Evolutionary conservation across 2,888 invertebrate genomes (phyloP), one percentile per base, ranked within the genome.

Genomic region (Reticulitermes lucifugus): DNA sequence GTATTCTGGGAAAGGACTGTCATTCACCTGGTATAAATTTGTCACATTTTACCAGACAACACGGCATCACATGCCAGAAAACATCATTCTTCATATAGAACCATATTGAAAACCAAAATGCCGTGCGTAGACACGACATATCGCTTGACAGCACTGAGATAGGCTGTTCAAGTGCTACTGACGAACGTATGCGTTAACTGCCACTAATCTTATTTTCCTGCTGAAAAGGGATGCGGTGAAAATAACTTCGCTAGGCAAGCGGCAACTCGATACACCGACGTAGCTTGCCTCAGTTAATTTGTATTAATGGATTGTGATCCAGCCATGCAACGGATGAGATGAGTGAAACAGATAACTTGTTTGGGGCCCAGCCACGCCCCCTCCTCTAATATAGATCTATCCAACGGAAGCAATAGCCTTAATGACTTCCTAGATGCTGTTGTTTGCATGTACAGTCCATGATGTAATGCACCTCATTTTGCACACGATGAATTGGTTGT

Each of bases 221-320:
- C 55, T 18, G 55, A 18, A 55, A 55, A 70, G 73, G 73, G 25
- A 18, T 12, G 25, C 18, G 35, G 41, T 41, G 55, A 55, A 35
- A 55, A 4, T 55, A 18, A 46, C 9, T 46, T 46, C 46, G 9
- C 10, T 46, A 46, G 9, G 46, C 46, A 46, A 46, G 46, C 46
- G 9, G 85, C 71, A 73, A 81, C 73, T n/a, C 70, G 65, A 84
- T 86, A 80, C 71, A n/a, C 22, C 71, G 51, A 25, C 71, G 51
- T 43, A 51, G 51, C 35, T 70, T 43, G 43, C n/a, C 79, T 73
- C 55, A 81, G 79, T 77, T 86, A 85, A 86, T 86, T 86, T 84
- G 80, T 86, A 86, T 86, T 85, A 86, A 86, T 86, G 86, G 86
- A 85, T 86, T 85, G 84, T 80, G 77, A 79, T 83, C 46, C 43